Percentiles rank a stretch among this genome's conserved stretches.
Evolutionary conservation across 1,140 invertebrate genomes (phyloP).

Genomic region (Aphaenogaster ashmeadi): DNA sequence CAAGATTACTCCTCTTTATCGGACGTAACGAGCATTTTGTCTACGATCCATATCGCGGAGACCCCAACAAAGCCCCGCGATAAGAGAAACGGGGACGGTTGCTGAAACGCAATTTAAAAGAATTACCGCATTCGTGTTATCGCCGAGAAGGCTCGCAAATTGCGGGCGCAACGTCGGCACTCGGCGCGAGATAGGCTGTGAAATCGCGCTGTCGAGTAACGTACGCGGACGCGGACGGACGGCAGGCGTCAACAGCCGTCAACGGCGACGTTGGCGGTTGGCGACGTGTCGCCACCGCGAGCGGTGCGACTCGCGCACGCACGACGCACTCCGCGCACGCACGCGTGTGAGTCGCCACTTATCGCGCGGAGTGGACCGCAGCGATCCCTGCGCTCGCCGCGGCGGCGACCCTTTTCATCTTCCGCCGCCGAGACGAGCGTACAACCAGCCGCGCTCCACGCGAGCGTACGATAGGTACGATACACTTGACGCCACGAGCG

Average conservation of each 20-base stretch:
- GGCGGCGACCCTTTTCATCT: conserved; percentile 6
- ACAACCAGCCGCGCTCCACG: background rate
- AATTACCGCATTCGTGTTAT: conserved; percentile 12
- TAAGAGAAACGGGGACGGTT: background rate
- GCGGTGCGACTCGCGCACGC: background rate
- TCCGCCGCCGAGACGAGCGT: background rate
- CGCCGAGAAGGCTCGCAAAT: background rate
- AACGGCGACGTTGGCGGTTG: background rate
- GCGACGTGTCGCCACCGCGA: background rate
- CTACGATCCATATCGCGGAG: background rate
- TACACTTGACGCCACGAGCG: conserved; percentile 42
- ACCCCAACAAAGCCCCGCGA: background rate
- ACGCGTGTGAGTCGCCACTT: background rate
- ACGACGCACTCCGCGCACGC: too few species aligned
- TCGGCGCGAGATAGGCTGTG: background rate
- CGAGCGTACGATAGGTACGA: background rate
- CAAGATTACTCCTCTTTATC: too few species aligned
- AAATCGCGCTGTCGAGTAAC: background rate
- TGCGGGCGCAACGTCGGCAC: background rate
- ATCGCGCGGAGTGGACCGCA: background rate
- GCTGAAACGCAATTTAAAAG: background rate
- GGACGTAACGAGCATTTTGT: background rate
- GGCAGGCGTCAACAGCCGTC: too few species aligned
- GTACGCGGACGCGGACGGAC: background rate
- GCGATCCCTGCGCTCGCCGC: conserved; percentile 10